phyloP scores from a whole-genome alignment of 2,113 vertebrate genomes.

The Microtus ochrogaster region DNA sequence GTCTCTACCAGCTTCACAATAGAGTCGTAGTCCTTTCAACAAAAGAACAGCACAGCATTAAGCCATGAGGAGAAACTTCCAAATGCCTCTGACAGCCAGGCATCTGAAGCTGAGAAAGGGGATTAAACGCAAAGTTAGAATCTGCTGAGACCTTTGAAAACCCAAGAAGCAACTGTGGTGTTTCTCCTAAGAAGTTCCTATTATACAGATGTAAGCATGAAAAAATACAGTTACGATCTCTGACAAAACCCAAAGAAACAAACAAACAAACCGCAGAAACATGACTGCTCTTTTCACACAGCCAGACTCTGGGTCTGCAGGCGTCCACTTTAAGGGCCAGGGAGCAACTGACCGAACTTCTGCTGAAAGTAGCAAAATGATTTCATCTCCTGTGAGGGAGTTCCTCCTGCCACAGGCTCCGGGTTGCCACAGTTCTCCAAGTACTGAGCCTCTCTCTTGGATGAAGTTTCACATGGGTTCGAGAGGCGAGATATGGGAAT shows the following conservation, averaged over 20 bases:
- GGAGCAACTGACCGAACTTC: background rate
- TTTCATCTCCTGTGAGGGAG: background rate
- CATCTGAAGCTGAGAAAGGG: background rate
- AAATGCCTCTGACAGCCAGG: slow-evolving; percentile 52
- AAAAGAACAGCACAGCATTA: slow-evolving; percentile 70
- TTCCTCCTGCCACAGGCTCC: background rate
- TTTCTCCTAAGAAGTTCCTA: background rate
- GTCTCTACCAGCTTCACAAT: slow-evolving; percentile 98
- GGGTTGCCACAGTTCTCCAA: background rate
- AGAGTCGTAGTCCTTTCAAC: slow-evolving; percentile 95
- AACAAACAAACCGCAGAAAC: background rate
- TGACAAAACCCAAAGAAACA: background rate
- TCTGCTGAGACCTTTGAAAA: background rate
- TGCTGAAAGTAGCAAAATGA: background rate
- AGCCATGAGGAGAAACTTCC: slow-evolving; percentile 6
- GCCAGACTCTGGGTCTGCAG: background rate
- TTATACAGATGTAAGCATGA: background rate
- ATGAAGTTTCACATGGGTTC: background rate
- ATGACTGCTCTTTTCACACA: background rate
- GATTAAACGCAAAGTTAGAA: background rate
- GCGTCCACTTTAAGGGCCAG: background rate
- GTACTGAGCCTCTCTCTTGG: background rate
- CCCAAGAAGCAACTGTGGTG: background rate
- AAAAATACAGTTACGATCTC: background rate
- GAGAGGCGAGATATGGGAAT: background rate